Conservation (phyloP, 2,113 vertebrate genomes). For the Pomatostomus ruficeps region DNA sequence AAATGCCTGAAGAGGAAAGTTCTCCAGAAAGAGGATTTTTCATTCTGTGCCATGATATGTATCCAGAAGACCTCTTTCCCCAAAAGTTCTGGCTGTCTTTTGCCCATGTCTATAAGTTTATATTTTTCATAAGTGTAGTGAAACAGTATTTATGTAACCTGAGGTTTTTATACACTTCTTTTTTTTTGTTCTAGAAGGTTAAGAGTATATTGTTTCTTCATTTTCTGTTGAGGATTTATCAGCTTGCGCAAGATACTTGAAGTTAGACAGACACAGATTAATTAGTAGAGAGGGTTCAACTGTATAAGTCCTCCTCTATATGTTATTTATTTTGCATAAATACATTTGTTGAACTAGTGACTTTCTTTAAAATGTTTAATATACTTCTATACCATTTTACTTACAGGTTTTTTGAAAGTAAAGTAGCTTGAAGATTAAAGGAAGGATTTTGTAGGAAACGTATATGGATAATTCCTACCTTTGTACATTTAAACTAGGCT, state of each 20-base stretch:
- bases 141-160: slow-evolving; percentile 61
- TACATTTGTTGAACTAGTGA: slow-evolving; percentile 43
- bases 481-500: not conserved
- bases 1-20: not conserved
- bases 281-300: slow-evolving; percentile 49
- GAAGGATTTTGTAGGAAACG: not conserved
- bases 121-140: slow-evolving; percentile 60
- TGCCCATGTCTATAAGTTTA: not conserved
- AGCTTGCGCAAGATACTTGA: slow-evolving; percentile 45
- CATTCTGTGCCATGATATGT: not conserved
- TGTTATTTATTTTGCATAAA: slow-evolving; percentile 55
- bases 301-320: slow-evolving; percentile 44
- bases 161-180: slow-evolving; percentile 38
- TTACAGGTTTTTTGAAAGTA: slow-evolving; percentile 17
- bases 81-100: not conserved
- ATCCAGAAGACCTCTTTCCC: not conserved
- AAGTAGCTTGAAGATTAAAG: not conserved
- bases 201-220: slow-evolving; percentile 46
- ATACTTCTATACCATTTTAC: slow-evolving; percentile 30
- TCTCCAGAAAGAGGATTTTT: not conserved
- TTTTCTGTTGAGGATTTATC: slow-evolving; percentile 62
- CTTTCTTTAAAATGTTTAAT: slow-evolving; percentile 50
- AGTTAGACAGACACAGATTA: slow-evolving; percentile 39
- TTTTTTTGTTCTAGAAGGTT: slow-evolving; percentile 32
- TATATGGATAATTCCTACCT: not conserved